These are phyloP conservation scores for Falcunculus frontatus DNA, from an alignment of 2,113 vertebrate species.

Conservation along the genomic window DNA sequence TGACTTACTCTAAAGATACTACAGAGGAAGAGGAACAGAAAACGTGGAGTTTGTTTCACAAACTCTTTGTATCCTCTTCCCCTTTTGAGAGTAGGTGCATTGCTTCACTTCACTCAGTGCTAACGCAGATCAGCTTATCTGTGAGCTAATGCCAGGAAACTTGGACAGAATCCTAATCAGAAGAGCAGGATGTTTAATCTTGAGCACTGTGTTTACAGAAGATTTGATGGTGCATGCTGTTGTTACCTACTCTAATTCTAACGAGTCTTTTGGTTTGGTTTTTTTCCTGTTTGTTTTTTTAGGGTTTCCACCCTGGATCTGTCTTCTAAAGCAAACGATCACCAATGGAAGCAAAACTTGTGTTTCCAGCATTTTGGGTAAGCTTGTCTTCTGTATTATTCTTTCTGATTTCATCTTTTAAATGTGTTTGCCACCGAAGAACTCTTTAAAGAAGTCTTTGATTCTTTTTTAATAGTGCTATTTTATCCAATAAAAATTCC, in stretches of 20 bases:
- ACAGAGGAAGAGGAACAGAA: not conserved
- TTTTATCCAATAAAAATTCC: not conserved
- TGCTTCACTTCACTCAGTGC: not conserved
- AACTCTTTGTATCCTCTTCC: not conserved
- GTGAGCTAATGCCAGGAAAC: constrained; percentile 3
- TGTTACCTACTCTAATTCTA: not conserved
- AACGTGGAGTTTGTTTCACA: not conserved
- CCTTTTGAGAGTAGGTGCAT: not conserved
- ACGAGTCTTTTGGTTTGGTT: not conserved
- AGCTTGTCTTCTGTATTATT: not conserved
- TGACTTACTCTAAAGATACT: not conserved
- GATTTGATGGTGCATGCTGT: not conserved
- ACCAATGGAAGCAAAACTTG: constrained; percentile 50
- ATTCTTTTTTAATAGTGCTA: not conserved
- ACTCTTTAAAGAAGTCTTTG: not conserved
- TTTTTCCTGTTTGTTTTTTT: not conserved
- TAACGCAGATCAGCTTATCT: not conserved
- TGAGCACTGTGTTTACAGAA: constrained; percentile 5
- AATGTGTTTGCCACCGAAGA: not conserved
- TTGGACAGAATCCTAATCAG: not conserved
- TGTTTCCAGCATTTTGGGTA: constrained; percentile 36
- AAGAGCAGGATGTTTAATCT: constrained; percentile 26
- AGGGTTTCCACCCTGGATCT: not conserved
- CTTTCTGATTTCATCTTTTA: not conserved
- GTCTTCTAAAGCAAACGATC: not conserved